These are phyloP conservation scores for Ovibos moschatus DNA, from an alignment of 2,113 vertebrate genomes.

Conservation along the genomic window DNA sequence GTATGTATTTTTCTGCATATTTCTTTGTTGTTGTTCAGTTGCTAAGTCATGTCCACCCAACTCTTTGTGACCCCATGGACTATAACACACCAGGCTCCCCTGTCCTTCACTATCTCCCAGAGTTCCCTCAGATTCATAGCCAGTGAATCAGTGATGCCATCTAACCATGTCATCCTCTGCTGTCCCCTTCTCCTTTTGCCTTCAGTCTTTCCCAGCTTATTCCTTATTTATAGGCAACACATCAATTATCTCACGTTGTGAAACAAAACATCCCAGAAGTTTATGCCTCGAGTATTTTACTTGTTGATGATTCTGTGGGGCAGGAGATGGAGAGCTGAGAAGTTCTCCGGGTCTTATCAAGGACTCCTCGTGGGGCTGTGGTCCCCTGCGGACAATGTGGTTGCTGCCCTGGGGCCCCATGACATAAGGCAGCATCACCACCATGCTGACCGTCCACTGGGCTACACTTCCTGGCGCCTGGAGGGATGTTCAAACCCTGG, in stretches of 20 bases:
- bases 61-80: background rate
- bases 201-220: background rate
- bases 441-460: fast-evolving
- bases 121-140: background rate
- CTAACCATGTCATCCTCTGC: background rate
- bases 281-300: background rate
- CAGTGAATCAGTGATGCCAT: background rate
- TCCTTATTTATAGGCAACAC: background rate
- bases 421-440: background rate
- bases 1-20: fast-evolving
- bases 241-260: background rate
- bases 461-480: background rate
- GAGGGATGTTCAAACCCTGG: background rate
- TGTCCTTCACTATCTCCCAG: background rate
- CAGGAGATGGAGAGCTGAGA: background rate
- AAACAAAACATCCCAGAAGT: background rate
- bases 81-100: background rate
- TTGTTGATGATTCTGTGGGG: background rate
- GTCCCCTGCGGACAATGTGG: background rate
- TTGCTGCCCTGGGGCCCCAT: background rate
- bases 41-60: background rate
- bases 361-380: fast-evolving
- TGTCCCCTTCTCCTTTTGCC: background rate
- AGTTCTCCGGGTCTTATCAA: background rate
- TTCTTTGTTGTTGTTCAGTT: background rate